Base-by-base conservation (phyloP, 2,888 invertebrate genomes). In the Seira sanloemensis region DNA sequence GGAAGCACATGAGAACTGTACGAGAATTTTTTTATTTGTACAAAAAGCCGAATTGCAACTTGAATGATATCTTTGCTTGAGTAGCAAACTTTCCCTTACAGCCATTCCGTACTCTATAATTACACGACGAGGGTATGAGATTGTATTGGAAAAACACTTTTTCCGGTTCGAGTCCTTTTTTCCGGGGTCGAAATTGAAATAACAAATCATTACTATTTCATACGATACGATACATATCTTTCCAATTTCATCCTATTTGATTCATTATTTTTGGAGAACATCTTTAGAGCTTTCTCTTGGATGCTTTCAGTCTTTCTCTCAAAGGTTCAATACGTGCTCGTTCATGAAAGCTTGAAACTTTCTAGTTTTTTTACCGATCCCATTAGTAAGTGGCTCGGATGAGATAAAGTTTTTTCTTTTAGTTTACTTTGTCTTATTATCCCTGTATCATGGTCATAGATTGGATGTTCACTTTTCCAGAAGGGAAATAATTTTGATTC, bases 201-300 rank as follows among this genome's bases (percentile, higher is more conserved):
- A 80, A 74, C 74, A 80, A 80, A 80, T 80, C 80, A 80, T 80
- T 80, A 80, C 69, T 80, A 75, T 80, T 80, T 80, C 80, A 75
- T 80, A 75, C 75, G 58, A 75, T 80, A 75, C 75, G 58, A 46
- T 74, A 80, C 69, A 68, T 68, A 50, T 74, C 75, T 80, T 69
- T 67, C 73, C 54, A 72, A 73, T 74, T 79, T 67, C 37, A 7
- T 7, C 12, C 37, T 37, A 37, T 12, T 12, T 37, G 12, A 37
- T 37, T 37, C 37, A 37, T 37, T 37, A 37, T 37, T 37, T 7
- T 12, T 37, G 37, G 12, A 37, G 12, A 37, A 37, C 37, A 37
- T 7, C 37, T 37, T 37, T 37, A 37, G 12, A 7, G 37, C 37
- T 37, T 37, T 37, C 37, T 37, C 37, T 12, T 7, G 37, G 37